Percentiles rank a stretch among this genome's conserved stretches.
These are phyloP conservation scores for Colius striatus DNA, from an alignment of 2,113 vertebrate species.

Conservation along the genomic window DNA sequence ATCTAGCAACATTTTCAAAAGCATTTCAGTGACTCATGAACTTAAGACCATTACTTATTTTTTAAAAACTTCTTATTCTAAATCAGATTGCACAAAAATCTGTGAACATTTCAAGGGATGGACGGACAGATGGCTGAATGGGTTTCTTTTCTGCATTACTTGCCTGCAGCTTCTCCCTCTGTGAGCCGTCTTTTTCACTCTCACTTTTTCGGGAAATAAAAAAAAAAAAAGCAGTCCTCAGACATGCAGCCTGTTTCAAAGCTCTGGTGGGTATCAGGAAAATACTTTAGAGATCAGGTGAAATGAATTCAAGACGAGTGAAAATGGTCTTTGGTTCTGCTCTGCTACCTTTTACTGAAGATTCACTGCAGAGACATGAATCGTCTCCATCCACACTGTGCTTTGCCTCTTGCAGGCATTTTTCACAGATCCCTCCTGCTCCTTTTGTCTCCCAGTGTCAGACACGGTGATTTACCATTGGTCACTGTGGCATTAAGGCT, in stretches of 20 bases:
- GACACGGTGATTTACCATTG: not conserved
- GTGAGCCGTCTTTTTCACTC: not conserved
- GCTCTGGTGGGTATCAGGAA: constrained; percentile 20
- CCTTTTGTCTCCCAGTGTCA: constrained; percentile 38
- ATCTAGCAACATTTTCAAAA: not conserved
- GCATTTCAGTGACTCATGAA: not conserved
- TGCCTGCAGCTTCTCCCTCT: not conserved
- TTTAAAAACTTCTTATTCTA: not conserved
- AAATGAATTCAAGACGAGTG: constrained; percentile 66
- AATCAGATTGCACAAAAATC: constrained; percentile 1
- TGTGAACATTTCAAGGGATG: not conserved
- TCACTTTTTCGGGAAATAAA: not conserved
- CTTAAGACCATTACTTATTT: not conserved
- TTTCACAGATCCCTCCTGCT: constrained; percentile 54
- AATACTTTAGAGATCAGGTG: constrained; percentile 37
- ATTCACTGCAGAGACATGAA: constrained; percentile 49
- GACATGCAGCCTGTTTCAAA: constrained; percentile 2
- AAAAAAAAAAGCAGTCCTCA: not conserved
- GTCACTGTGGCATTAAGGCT: not conserved
- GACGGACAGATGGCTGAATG: not conserved
- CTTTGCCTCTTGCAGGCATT: constrained; percentile 37
- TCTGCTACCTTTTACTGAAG: constrained; percentile 63
- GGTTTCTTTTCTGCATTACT: not conserved
- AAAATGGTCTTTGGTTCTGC: constrained; percentile 70
- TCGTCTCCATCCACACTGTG: constrained; percentile 28